phyloP scores from a whole-genome alignment of 2,888 invertebrate species.

The Sceliomorpha sp. region DNA sequence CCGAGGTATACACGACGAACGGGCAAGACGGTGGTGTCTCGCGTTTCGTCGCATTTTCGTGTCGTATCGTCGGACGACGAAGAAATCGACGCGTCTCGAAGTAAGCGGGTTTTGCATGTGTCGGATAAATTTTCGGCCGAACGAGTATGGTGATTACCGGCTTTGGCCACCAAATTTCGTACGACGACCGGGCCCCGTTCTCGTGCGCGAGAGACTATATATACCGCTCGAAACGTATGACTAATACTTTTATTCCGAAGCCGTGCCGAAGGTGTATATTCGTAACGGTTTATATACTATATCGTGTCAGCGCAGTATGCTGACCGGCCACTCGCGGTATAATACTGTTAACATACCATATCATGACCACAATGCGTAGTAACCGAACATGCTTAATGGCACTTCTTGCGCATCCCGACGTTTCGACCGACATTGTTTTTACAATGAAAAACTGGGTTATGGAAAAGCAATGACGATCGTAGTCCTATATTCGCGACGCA shows the following conservation, averaged over 20 bases:
- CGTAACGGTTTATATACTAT: constrained; percentile 12
- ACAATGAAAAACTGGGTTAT: neutral
- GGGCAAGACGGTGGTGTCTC: no score
- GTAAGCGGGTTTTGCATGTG: no score
- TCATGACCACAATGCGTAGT: neutral
- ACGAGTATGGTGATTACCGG: neutral
- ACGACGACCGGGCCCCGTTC: constrained; percentile 11
- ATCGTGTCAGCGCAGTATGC: constrained; percentile 8
- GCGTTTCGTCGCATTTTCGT: no score
- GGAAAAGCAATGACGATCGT: no score
- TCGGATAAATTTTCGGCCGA: neutral
- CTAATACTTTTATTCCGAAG: constrained; percentile 12
- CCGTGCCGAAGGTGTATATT: constrained; percentile 12
- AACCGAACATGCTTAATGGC: no score
- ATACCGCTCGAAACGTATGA: constrained; percentile 5
- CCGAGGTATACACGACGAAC: no score
- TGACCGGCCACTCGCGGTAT: constrained; percentile 6
- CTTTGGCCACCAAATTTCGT: constrained; percentile 4
- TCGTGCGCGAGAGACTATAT: constrained; percentile 6
- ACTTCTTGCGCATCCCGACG: no score
- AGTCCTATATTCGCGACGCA: no score
- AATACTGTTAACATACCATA: constrained; percentile 4
- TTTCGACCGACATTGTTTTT: neutral
- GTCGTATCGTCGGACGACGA: no score
- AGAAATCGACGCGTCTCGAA: no score